Percentiles rank a stretch among this genome's conserved stretches.
phyloP scores from a whole-genome alignment of 2,797 vertebrate genomes.

The Sylvia borin region DNA sequence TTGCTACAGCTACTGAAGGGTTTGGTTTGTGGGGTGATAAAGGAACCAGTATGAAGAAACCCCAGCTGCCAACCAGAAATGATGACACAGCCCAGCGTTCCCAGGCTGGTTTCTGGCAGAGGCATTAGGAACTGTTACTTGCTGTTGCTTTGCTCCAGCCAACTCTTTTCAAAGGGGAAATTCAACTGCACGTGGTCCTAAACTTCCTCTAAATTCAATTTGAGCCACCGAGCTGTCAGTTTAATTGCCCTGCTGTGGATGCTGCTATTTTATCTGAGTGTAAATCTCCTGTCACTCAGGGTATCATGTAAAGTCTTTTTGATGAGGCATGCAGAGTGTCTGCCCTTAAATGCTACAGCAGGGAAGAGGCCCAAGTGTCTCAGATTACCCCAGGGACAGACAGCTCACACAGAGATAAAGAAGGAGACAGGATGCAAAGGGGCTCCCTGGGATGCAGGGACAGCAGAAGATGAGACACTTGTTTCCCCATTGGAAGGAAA shows the following conservation, averaged over 20 bases:
- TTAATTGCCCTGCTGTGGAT: neutral
- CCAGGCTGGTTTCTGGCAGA: constrained; percentile 2
- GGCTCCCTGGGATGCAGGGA: neutral
- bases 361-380: neutral
- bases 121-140: neutral
- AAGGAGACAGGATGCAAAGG: neutral
- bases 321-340: neutral
- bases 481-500: neutral
- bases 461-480: neutral
- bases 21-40: constrained; percentile 10
- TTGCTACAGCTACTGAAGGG: neutral
- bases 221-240: neutral
- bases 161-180: neutral
- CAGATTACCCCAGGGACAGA: neutral
- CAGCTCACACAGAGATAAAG: neutral
- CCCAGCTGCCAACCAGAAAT: neutral
- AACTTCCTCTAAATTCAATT: neutral
- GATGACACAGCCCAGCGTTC: neutral
- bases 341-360: constrained; percentile 11
- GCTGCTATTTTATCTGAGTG: neutral
- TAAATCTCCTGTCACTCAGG: neutral
- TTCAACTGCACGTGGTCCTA: neutral
- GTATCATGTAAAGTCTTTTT: neutral
- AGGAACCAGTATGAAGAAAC: neutral
- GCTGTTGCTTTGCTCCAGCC: neutral